phyloP scores from a whole-genome alignment of 2,113 vertebrate species.

The Zeus faber region DNA sequence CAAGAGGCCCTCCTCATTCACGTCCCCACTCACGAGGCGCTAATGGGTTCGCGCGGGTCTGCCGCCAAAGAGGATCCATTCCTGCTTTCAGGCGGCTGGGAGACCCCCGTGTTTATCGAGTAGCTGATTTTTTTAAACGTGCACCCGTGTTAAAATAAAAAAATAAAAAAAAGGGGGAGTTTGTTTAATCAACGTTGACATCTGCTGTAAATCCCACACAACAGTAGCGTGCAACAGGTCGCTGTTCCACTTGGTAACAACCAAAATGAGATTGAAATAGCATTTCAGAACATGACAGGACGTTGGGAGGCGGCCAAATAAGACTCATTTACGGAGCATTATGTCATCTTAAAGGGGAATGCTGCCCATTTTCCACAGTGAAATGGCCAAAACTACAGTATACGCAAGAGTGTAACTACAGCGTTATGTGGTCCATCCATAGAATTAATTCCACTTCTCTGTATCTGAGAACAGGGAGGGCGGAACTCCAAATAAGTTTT shows the following conservation, averaged over 20 bases:
- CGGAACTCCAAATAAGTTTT: no score
- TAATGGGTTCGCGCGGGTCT: constrained; percentile 30
- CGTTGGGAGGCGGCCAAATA: constrained; percentile 38
- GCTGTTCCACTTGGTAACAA: constrained; percentile 47
- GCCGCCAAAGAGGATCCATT: constrained; percentile 28
- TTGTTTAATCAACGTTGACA: constrained; percentile 34
- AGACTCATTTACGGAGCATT: no score
- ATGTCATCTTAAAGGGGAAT: no score
- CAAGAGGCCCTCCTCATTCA: constrained; percentile 55
- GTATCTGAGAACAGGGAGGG: no score
- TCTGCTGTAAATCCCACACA: constrained; percentile 23
- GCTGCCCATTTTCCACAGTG: no score
- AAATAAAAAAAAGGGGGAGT: no score
- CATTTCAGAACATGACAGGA: constrained; percentile 12
- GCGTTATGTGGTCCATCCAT: no score
- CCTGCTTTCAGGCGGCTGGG: constrained; percentile 12
- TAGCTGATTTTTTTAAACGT: constrained; percentile 2
- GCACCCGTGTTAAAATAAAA: no score
- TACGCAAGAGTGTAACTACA: no score
- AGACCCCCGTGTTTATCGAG: constrained; percentile 6
- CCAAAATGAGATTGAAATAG: constrained; percentile 34
- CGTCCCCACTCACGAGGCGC: constrained; percentile 52
- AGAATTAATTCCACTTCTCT: no score
- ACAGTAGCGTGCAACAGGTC: constrained; percentile 49
- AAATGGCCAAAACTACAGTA: no score